A percentile compares a stretch with the other conserved stretches of the same genome.
These are phyloP conservation scores for Macroramphosus scolopax DNA, from an alignment of 2,797 vertebrate genomes.

Conservation along the genomic window DNA sequence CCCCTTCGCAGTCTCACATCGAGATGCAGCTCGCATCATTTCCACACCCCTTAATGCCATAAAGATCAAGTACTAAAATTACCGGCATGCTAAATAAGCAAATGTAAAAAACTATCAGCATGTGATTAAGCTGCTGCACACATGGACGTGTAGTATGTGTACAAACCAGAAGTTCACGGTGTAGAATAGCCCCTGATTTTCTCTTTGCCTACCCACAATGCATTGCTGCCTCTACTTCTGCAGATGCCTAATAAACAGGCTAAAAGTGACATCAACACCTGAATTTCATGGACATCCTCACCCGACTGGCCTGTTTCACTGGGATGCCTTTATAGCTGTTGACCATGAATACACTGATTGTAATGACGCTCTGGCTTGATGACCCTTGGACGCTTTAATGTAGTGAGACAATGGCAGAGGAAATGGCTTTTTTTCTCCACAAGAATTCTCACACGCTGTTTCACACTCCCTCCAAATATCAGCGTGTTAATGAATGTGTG, in stretches of 20 bases:
- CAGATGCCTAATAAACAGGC: background rate
- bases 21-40: too few species aligned
- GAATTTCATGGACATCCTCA: background rate
- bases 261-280: background rate
- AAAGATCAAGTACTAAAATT: too few species aligned
- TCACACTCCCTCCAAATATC: conserved; percentile 5
- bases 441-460: background rate
- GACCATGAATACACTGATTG: conserved; percentile 16
- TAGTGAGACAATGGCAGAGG: conserved; percentile 8
- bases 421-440: conserved; percentile 12
- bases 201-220: too few species aligned
- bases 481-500: background rate
- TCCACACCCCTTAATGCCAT: too few species aligned
- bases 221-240: too few species aligned
- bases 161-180: too few species aligned
- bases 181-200: too few species aligned
- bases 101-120: too few species aligned
- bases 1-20: too few species aligned
- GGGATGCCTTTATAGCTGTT: conserved; percentile 12
- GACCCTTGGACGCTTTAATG: conserved; percentile 13
- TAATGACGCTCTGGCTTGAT: conserved; percentile 19
- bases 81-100: too few species aligned
- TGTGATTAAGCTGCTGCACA: too few species aligned
- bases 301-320: background rate
- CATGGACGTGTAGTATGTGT: too few species aligned